Conservation (phyloP, 2,113 vertebrate species). For the Corvus hawaiiensis region DNA sequence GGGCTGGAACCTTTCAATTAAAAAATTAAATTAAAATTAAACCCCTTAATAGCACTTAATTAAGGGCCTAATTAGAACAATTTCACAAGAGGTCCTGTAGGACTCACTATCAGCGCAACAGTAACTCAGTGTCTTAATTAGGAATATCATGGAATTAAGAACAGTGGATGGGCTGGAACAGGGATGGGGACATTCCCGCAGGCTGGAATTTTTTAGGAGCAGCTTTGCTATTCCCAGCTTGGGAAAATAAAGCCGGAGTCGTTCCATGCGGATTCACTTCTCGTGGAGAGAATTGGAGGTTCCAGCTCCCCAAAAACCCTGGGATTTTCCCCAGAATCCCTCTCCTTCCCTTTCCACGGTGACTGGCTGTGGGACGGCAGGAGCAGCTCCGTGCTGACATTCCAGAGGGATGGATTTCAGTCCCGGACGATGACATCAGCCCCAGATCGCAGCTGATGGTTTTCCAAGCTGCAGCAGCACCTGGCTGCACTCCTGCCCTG, state of each 20-base stretch:
- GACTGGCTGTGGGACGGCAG: background rate
- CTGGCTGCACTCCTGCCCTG: background rate
- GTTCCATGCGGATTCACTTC: accelerated
- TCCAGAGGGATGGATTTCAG: background rate
- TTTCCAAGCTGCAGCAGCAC: background rate
- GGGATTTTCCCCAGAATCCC: background rate
- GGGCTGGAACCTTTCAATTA: background rate
- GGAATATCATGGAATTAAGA: accelerated
- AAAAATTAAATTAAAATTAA: background rate
- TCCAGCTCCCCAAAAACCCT: background rate
- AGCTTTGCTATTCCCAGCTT: background rate
- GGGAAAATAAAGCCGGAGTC: background rate
- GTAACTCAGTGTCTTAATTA: accelerated
- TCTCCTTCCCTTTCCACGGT: background rate
- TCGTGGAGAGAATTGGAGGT: accelerated
- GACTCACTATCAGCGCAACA: accelerated
- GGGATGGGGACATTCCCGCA: accelerated
- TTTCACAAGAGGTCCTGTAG: too few species aligned
- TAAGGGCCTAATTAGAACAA: too few species aligned
- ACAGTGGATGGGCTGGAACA: background rate
- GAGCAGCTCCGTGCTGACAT: background rate
- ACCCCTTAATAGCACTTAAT: background rate
- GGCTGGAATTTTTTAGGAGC: background rate
- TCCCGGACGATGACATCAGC: background rate
- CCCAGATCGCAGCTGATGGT: background rate